These are phyloP conservation scores for Amitus sp. DNA, from an alignment of 2,888 invertebrate genomes.

Conservation along the genomic window DNA sequence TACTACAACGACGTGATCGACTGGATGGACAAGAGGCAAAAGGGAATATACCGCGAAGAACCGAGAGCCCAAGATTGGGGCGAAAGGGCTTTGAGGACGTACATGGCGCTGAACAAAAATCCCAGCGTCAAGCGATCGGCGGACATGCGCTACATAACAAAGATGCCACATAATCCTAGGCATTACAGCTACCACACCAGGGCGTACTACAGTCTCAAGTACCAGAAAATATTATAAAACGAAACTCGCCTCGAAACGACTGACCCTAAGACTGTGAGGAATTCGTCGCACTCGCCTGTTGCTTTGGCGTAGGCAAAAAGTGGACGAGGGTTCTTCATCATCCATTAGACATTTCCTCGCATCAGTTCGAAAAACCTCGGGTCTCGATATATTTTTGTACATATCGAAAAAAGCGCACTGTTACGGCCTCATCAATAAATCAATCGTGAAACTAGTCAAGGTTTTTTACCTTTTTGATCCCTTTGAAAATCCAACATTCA, in stretches of 20 bases:
- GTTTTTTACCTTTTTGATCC: too few species aligned
- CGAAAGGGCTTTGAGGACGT: slow-evolving; percentile 81
- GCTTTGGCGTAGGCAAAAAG: too few species aligned
- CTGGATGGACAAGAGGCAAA: slow-evolving; percentile 81
- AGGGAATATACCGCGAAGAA: slow-evolving; percentile 75
- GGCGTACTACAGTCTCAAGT: slow-evolving; percentile 63
- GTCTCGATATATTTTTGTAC: slow-evolving; percentile 26
- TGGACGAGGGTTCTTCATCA: not conserved
- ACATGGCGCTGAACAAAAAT: slow-evolving; percentile 61
- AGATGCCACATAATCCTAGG: slow-evolving; percentile 51
- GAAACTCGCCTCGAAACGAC: slow-evolving; percentile 9
- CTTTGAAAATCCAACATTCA: not conserved
- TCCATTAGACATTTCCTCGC: not conserved
- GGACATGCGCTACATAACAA: slow-evolving; percentile 56
- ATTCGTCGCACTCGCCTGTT: slow-evolving; percentile 17
- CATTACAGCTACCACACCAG: slow-evolving; percentile 63
- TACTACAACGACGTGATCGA: slow-evolving; percentile 89
- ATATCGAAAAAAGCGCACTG: slow-evolving; percentile 16
- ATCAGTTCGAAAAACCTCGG: slow-evolving; percentile 14
- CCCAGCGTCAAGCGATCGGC: slow-evolving; percentile 56
- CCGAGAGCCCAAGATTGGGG: slow-evolving; percentile 88
- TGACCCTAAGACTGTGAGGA: slow-evolving; percentile 14
- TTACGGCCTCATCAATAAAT: slow-evolving; percentile 25
- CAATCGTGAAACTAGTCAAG: too few species aligned
- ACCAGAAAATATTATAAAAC: slow-evolving; percentile 57